Evolutionary conservation across 2,797 vertebrate genomes (phyloP), one percentile per base, ranked within the genome.

Genomic region (Morelia viridis): DNA sequence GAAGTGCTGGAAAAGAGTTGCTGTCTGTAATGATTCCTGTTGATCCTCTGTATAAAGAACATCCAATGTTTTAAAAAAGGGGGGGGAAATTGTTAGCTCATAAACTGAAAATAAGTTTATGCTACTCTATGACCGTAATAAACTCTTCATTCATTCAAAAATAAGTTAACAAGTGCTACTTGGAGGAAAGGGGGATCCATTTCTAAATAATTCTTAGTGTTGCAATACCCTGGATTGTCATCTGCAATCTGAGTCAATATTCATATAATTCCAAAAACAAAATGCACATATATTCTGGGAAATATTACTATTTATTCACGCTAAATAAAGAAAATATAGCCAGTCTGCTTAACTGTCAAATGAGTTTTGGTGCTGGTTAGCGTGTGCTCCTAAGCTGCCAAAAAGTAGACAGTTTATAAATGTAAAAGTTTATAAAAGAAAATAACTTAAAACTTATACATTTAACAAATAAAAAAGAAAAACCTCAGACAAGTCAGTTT

Each of bases 1-100:
- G 94, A 96, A 96, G 68, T 93, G 95, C 93, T 83, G 91, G 62
- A 93, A 95, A 94, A 95, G 95, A 93, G 94, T 76, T 93, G 96
- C 93, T 92, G 91, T 96, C 92, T 95, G 96, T 96, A 95, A 96
- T 90, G 92, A 94, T 93, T 96, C 96, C 96, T 95, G 93, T 93
- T 95, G 96, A 94, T 96, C 58, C 92, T 94, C 93, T 89, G 92
- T 94, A 92, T 93, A 95, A 93, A 91, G 90, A 93, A 24, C 92
- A 95, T 93, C 96, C 94, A 96, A 94, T 88, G 0, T 0, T 95
- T 94, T 96, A 95, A 94, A 87, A 57, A 85, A 96, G 94, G 89
- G 80, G 94, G 96, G 95, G 93, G 2, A 94, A 93, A 91, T 96
- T 95, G 94, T 90, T 90, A 94, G 93, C 89, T 91, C 93, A 93